Conservation (phyloP, 2,888 invertebrate genomes). For the Octonoba sinensis region DNA sequence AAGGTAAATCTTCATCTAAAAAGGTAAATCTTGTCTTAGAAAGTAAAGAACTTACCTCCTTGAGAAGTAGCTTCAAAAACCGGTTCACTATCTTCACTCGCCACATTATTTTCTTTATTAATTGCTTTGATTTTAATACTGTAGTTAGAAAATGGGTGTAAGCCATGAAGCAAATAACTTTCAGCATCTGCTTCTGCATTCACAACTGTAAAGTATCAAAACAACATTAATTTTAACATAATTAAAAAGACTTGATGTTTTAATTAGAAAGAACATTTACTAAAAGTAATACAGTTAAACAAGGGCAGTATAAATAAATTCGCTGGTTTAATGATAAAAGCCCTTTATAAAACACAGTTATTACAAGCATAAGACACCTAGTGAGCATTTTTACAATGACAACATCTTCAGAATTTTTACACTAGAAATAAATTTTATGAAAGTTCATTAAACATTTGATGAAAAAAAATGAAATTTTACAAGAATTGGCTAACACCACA, state of each 20-base stretch:
- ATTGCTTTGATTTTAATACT: constrained; percentile 45
- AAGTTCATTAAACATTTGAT: not conserved
- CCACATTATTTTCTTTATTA: constrained; percentile 25
- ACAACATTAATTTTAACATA: not conserved
- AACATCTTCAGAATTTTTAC: not conserved
- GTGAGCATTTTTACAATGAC: too few relatives aligned
- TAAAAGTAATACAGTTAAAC: too few relatives aligned
- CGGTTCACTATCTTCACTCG: constrained; percentile 58
- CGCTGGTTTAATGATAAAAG: too few relatives aligned
- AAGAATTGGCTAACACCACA: too few relatives aligned
- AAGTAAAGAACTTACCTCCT: constrained; percentile 19
- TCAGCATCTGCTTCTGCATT: constrained; percentile 22
- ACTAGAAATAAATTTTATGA: not conserved
- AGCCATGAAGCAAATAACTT: constrained; percentile 28
- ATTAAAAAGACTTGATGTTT: not conserved
- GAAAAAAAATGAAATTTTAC: too few relatives aligned
- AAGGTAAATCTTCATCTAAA: too few relatives aligned
- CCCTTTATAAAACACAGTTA: too few relatives aligned
- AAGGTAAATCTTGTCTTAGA: too few relatives aligned
- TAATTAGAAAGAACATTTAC: not conserved
- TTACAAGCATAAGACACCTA: too few relatives aligned
- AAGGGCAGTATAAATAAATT: too few relatives aligned
- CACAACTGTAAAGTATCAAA: constrained; percentile 18
- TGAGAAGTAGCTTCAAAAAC: constrained; percentile 19
- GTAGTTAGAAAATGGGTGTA: constrained; percentile 54